These are phyloP conservation scores for Eretmochelys imbricata DNA, from an alignment of 2,113 vertebrate species.

Conservation along the genomic window DNA sequence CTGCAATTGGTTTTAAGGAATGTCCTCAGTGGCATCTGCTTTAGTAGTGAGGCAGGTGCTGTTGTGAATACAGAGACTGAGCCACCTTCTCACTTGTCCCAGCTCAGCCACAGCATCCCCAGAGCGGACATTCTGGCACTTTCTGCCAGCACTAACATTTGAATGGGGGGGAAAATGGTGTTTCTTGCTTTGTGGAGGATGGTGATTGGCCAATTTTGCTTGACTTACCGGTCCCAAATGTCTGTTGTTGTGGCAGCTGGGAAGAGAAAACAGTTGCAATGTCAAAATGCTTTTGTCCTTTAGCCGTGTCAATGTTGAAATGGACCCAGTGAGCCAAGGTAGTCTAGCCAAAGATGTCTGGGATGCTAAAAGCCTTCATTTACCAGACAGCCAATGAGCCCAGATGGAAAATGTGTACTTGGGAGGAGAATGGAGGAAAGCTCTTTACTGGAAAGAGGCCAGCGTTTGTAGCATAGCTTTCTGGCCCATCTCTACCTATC, in stretches of 20 bases:
- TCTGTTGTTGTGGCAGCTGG: constrained; percentile 1
- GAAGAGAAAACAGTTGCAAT: neutral
- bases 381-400: neutral
- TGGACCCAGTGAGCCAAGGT: neutral
- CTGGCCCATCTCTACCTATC: neutral
- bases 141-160: fast-evolving
- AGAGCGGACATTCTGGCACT: neutral
- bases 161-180: neutral
- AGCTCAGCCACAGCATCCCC: neutral
- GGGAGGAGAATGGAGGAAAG: neutral
- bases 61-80: neutral
- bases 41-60: neutral
- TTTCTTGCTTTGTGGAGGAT: neutral
- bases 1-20: neutral
- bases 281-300: constrained; percentile 1
- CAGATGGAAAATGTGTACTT: fast-evolving
- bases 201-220: neutral
- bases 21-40: neutral
- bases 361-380: neutral
- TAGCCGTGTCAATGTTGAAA: fast-evolving
- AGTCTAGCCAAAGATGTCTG: neutral
- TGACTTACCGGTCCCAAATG: neutral
- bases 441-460: fast-evolving
- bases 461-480: neutral
- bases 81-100: neutral